Base-by-base conservation (phyloP, 2,113 vertebrate genomes). In the Nothocercus nigrocapillus region DNA sequence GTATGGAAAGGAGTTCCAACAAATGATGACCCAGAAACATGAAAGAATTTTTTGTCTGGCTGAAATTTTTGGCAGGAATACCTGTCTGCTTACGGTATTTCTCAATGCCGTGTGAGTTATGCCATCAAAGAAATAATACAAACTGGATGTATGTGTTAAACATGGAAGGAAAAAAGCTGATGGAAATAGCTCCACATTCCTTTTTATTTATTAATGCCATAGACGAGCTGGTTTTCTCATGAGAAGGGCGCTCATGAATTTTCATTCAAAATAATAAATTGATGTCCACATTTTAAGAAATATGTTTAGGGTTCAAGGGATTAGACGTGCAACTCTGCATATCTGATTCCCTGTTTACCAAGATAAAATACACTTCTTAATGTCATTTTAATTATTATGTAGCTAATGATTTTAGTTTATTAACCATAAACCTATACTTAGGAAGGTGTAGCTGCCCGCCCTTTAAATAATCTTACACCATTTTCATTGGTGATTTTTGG, bases 251-350 rank as follows among this genome's bases (percentile, higher is more conserved):
- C 97, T 98, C 97, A 98, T 98, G 97, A 97, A 98, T 98, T 98
- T 98, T 98, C 97, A 98, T 98, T 98, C 96, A 97, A 98, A 97
- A 97, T 97, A 97, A 96, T 97, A 97, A 98, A 98, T 97, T 97
- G 97, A 96, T 98, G 95, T 97, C 97, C 97, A 97, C 90, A 97
- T 94, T 96, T 98, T 97, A 97, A 97, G 94, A 97, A 97, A 97
- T 97, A 97, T 97, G 92, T 97, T 98, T 98, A 97, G 96, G 94
- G 97, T 97, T 97, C 94, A 97, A 96, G 96, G 95, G 96, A 98
- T 98, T 98, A 97, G 96, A 89, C 76, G 87, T 95, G 93, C 95
- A 97, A 95, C 88, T 96, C 91, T 96, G 96, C 94, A 96, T 96
- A 97, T 94, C 79, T 93, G 77, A 96, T 96, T 97, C 92, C 91